Conservation (phyloP, 2,113 vertebrate genomes). For the Phyllostomus discolor region DNA sequence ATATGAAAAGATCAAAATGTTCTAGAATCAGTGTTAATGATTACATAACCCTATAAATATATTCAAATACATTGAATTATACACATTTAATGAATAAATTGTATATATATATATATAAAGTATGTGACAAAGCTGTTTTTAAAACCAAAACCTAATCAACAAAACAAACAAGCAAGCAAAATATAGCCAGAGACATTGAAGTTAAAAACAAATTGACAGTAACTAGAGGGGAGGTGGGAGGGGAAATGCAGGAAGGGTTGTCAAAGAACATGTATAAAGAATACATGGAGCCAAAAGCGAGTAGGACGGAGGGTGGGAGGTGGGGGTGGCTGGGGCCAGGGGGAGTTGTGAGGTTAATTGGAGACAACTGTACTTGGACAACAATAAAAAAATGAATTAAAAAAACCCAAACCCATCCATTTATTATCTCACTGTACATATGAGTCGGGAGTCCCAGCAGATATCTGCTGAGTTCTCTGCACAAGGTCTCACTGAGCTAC, state of each 20-base stretch:
- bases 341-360: too few species aligned
- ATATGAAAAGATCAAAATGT: neutral
- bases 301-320: too few species aligned
- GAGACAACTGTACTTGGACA: too few species aligned
- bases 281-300: too few species aligned
- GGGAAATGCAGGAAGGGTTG: too few species aligned
- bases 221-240: too few species aligned
- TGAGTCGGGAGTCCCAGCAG: neutral
- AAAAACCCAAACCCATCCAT: neutral
- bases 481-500: neutral
- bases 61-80: neutral
- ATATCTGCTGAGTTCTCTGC: neutral
- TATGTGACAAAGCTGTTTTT: neutral
- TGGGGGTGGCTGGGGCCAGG: too few species aligned
- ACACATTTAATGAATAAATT: neutral
- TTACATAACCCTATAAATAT: neutral
- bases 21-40: neutral
- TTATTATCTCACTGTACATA: neutral
- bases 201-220: too few species aligned
- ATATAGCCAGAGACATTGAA: too few species aligned
- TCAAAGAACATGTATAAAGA: too few species aligned
- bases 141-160: neutral
- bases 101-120: neutral
- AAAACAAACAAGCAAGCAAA: too few species aligned
- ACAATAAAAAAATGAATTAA: too few species aligned